Conservation (phyloP, 1,140 invertebrate species). For the Mycetomoellerius zeteki region DNA sequence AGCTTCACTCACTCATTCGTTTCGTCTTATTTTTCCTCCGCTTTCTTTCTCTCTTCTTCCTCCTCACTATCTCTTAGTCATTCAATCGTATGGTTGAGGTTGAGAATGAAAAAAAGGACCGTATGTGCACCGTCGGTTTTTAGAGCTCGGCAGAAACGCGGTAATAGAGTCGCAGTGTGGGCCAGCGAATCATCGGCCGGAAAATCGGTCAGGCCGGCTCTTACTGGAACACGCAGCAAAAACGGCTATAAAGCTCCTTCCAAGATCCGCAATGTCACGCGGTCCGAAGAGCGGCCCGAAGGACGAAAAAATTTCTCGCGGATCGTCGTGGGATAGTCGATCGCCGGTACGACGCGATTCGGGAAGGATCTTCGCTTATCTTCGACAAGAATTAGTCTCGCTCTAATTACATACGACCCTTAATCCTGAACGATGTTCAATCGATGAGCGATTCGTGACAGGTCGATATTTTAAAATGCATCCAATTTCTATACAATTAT, state of each 20-base stretch:
- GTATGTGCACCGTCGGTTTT: slow-evolving; percentile 37
- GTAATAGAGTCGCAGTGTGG: slow-evolving; percentile 56
- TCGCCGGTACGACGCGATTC: slow-evolving; percentile 7
- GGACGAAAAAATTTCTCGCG: slow-evolving; percentile 40
- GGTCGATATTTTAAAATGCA: not conserved
- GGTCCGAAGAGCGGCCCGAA: slow-evolving; percentile 3
- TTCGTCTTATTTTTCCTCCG: not conserved
- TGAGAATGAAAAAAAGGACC: slow-evolving; percentile 25
- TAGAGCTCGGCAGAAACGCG: slow-evolving; percentile 9
- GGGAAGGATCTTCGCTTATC: slow-evolving; percentile 4
- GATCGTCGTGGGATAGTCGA: slow-evolving; percentile 20
- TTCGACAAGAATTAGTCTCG: slow-evolving; percentile 32
- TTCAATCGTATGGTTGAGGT: slow-evolving; percentile 15
- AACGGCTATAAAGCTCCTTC: slow-evolving; percentile 60
- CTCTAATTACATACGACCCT: slow-evolving; percentile 50
- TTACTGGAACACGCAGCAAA: slow-evolving; percentile 42
- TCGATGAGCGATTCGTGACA: slow-evolving; percentile 10
- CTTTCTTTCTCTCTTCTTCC: not conserved
- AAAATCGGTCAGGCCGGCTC: slow-evolving; percentile 64
- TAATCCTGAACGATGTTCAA: slow-evolving; percentile 9
- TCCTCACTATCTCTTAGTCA: not conserved
- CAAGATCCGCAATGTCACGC: slow-evolving; percentile 68
- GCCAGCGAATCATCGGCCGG: slow-evolving; percentile 53
- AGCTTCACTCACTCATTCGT: slow-evolving; percentile 1
- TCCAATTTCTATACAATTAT: not conserved